phyloP scores from a whole-genome alignment of 2,113 vertebrate genomes.

The Corapipo altera region DNA sequence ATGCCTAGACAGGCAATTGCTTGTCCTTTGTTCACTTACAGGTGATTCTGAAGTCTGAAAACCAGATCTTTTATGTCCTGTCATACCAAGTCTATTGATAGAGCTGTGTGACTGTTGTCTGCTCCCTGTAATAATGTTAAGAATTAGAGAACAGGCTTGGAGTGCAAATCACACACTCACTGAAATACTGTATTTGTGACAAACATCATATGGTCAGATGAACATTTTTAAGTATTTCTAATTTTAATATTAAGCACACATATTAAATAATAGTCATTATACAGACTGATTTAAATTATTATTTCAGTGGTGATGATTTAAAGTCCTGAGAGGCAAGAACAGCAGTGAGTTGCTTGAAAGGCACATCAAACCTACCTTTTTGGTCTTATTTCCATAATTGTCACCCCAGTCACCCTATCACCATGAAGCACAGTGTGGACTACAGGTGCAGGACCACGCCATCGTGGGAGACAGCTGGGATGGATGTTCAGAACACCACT shows the following conservation, averaged over 20 bases:
- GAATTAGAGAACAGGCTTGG: background rate
- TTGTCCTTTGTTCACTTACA: background rate
- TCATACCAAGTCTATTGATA: background rate
- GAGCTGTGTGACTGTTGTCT: background rate
- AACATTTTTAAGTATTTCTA: background rate
- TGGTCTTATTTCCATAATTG: constrained; percentile 91
- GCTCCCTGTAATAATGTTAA: background rate
- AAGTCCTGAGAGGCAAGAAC: background rate
- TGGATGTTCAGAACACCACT: constrained; percentile 94
- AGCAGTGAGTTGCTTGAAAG: background rate
- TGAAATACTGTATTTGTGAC: background rate
- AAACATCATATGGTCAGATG: background rate
- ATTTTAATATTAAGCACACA: background rate
- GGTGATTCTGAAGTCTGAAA: background rate
- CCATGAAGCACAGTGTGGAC: constrained; percentile 89
- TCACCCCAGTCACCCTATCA: constrained; percentile 88
- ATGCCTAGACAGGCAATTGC: background rate
- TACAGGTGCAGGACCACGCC: constrained; percentile 92
- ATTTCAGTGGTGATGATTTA: background rate
- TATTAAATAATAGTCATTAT: fast-evolving
- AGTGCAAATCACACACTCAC: background rate
- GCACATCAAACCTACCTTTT: constrained; percentile 75
- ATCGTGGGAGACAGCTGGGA: constrained; percentile 91
- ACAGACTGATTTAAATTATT: fast-evolving
- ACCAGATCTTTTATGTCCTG: background rate